Conservation (phyloP, 2,888 invertebrate species). For the Baccha elongata region DNA sequence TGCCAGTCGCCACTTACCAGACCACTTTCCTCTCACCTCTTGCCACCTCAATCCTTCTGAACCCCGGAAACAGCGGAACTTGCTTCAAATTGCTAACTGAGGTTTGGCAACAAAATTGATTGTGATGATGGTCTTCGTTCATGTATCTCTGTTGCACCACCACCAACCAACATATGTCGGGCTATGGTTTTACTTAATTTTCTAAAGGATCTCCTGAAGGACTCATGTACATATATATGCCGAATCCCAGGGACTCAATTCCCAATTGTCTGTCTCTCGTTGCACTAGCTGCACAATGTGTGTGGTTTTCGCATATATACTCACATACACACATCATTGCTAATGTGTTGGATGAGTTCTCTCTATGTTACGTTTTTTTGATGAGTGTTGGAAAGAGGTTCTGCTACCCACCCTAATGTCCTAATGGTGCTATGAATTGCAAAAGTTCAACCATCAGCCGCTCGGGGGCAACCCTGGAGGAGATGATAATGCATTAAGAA, state of each 20-base stretch:
- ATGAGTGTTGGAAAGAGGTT: background rate
- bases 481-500: constrained; percentile 65
- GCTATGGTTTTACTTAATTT: constrained; percentile 69
- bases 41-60: background rate
- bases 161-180: constrained; percentile 45
- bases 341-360: constrained; percentile 56
- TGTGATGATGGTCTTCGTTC: constrained; percentile 64
- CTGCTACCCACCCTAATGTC: no score
- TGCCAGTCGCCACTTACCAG: constrained; percentile 4
- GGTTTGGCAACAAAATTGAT: constrained; percentile 72
- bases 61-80: constrained; percentile 43
- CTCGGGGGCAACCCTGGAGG: background rate
- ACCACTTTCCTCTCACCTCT: constrained; percentile 11
- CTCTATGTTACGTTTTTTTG: background rate
- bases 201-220: constrained; percentile 55
- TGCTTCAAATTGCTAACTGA: constrained; percentile 67
- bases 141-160: background rate
- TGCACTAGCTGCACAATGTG: constrained; percentile 19
- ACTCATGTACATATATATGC: background rate
- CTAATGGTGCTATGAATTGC: constrained; percentile 51
- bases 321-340: constrained; percentile 11
- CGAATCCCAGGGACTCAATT: constrained; percentile 10
- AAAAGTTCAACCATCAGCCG: constrained; percentile 50
- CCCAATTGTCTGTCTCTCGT: constrained; percentile 42
- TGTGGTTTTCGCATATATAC: constrained; percentile 1